Percentiles rank a stretch among this genome's conserved stretches.
Evolutionary conservation across 2,797 vertebrate species (phyloP).

Genomic region (Eupleurogrammus muticus): DNA sequence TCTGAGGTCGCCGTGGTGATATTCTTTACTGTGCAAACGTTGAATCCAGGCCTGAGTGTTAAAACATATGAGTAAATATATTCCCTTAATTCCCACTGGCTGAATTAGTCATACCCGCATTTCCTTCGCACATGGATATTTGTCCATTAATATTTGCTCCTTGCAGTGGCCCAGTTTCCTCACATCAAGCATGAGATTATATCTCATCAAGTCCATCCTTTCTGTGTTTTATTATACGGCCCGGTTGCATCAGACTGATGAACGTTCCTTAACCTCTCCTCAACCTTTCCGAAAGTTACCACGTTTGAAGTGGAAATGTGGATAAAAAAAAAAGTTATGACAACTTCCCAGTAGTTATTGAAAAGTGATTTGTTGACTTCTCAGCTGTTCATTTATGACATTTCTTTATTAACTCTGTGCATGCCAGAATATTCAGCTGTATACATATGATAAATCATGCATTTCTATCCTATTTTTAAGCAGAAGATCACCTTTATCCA

Average conservation of each 20-base stretch:
- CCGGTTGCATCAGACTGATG: background rate
- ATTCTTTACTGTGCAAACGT: background rate
- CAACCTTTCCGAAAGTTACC: too few relatives aligned
- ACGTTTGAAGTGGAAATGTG: too few relatives aligned
- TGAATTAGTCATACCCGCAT: background rate
- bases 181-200: too few relatives aligned
- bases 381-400: too few relatives aligned
- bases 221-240: background rate
- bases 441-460: too few relatives aligned
- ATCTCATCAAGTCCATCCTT: background rate
- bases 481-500: too few relatives aligned
- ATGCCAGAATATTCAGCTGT: too few relatives aligned
- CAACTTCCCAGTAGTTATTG: too few relatives aligned
- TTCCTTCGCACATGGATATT: background rate
- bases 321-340: too few relatives aligned
- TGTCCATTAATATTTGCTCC: conserved; percentile 3
- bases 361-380: too few relatives aligned
- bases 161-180: background rate
- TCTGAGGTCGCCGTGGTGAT: background rate
- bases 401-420: too few relatives aligned
- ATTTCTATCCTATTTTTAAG: too few relatives aligned
- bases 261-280: background rate
- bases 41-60: background rate
- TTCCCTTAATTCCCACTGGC: background rate
- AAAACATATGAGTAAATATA: background rate